A percentile compares a stretch with the other conserved stretches of the same genome.
Evolutionary conservation across 2,888 invertebrate species (phyloP).

Genomic region (Aethes cnicana): DNA sequence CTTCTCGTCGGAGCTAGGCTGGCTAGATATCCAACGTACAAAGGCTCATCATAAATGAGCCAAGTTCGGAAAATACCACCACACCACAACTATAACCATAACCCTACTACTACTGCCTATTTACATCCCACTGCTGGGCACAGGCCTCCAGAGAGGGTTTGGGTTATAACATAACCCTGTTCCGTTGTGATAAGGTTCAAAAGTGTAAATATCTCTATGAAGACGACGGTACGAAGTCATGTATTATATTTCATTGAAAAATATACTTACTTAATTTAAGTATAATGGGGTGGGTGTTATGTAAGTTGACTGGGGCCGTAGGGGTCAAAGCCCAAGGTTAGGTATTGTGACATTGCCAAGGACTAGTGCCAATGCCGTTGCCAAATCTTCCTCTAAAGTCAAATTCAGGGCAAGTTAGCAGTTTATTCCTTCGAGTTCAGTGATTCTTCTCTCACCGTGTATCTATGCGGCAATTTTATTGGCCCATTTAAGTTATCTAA

Average conservation of each 20-base stretch:
- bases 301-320: slow-evolving; percentile 16
- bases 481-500: slow-evolving; percentile 22
- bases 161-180: too few species aligned
- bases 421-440: slow-evolving; percentile 23
- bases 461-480: slow-evolving; percentile 27
- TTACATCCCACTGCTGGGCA: too few species aligned
- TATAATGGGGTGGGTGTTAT: slow-evolving; percentile 20
- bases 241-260: slow-evolving; percentile 8
- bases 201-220: too few species aligned
- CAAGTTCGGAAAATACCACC: too few species aligned
- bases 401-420: slow-evolving; percentile 31
- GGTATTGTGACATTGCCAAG: slow-evolving; percentile 29
- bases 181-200: not conserved
- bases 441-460: slow-evolving; percentile 5
- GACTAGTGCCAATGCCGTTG: slow-evolving; percentile 8
- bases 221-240: slow-evolving; percentile 9
- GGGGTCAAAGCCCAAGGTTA: slow-evolving; percentile 31
- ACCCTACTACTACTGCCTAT: too few species aligned
- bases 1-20: too few species aligned
- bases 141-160: too few species aligned
- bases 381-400: slow-evolving; percentile 31
- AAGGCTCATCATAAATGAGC: too few species aligned
- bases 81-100: too few species aligned
- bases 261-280: not conserved
- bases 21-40: too few species aligned